Evolutionary conservation across 2,888 invertebrate species (phyloP).

Genomic region (Andrena praecox): DNA sequence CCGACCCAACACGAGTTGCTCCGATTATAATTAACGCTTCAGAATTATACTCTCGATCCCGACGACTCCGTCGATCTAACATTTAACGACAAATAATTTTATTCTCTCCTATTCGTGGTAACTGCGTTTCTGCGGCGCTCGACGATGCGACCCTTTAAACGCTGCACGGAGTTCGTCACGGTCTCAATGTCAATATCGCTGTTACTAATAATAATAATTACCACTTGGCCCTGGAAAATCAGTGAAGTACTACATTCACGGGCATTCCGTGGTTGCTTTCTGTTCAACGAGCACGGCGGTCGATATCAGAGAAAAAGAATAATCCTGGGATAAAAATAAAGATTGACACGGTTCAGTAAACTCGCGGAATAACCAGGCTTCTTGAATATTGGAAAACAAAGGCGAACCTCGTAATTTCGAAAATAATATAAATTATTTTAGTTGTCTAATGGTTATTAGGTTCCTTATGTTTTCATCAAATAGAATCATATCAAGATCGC

Average conservation of each 20-base stretch:
- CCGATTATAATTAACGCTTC: neutral
- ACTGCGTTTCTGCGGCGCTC: conserved; percentile 11
- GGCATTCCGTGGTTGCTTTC: neutral
- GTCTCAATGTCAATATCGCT: neutral
- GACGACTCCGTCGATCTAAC: conserved; percentile 2
- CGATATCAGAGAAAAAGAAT: neutral
- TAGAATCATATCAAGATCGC: neutral
- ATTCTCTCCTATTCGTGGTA: neutral
- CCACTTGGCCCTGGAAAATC: neutral
- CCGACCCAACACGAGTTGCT: neutral
- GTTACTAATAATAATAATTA: conserved; percentile 10
- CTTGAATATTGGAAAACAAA: neutral
- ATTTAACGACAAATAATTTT: conserved; percentile 37
- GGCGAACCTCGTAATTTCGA: neutral
- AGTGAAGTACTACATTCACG: neutral
- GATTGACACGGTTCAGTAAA: neutral
- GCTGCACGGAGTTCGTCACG: conserved; percentile 1
- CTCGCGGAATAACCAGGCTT: neutral
- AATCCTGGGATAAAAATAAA: neutral
- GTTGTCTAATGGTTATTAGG: neutral
- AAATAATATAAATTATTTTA: neutral
- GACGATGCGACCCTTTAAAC: conserved; percentile 40
- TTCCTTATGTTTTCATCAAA: neutral
- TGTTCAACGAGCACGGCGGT: neutral
- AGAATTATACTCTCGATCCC: neutral